Conservation (phyloP, 64 coral and sea anemone genomes). For the Stylophora pistillata region DNA sequence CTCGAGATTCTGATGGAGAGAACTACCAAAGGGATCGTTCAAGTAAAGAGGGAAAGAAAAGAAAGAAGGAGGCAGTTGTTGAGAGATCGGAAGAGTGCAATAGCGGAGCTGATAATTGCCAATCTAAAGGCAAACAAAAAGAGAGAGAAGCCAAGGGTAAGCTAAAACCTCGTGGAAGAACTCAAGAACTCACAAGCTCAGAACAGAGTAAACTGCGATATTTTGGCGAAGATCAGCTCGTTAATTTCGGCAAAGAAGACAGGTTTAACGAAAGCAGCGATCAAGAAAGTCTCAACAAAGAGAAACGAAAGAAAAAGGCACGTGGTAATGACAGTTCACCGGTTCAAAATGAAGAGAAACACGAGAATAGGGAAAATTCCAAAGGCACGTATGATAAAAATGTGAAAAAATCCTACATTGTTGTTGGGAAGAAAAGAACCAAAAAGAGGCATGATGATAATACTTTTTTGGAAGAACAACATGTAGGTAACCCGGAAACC, state of each 20-base stretch:
- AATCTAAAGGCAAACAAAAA: not conserved
- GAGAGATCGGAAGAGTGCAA: not conserved
- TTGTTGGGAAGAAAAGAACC: not conserved
- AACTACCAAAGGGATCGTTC: not conserved
- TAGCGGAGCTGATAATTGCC: not conserved
- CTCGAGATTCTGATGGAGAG: not conserved
- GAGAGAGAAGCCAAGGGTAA: not conserved
- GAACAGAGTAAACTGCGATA: not conserved
- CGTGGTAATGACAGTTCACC: not conserved
- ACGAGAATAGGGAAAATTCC: not conserved
- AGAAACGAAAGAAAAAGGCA: slow-evolving; percentile 5
- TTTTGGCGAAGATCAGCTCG: not conserved
- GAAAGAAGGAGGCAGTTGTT: not conserved
- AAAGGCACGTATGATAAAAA: not conserved
- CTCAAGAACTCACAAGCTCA: not conserved
- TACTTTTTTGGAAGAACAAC: not conserved
- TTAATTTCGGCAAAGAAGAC: not conserved
- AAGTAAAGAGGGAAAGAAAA: not conserved
- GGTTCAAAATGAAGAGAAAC: not conserved
- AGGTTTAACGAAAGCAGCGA: not conserved
- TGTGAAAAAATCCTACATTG: not conserved
- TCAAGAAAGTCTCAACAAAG: not conserved
- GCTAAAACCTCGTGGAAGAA: not conserved
- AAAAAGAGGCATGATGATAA: slow-evolving; percentile 10
- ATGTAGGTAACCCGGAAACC: not conserved